Evolutionary conservation across 2,113 vertebrate genomes (phyloP), one percentile per base, ranked within the genome.

Genomic region (Ciconia boyciana): DNA sequence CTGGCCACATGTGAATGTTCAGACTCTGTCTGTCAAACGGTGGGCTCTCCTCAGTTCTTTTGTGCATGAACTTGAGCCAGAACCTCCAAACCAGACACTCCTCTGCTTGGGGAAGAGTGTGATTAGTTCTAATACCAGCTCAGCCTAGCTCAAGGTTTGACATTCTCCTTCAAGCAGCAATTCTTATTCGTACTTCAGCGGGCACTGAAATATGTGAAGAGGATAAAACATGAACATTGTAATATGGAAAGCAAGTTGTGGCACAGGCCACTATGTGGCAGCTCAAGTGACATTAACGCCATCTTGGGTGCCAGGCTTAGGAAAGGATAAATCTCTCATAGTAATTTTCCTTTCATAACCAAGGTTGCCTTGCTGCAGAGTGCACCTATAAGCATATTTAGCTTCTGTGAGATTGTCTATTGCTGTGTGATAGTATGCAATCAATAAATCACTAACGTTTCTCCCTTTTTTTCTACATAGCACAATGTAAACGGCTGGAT

Each of bases 401-500:
- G 39, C 31, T 75, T 66, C 44, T 43, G 36, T 83, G 80, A 66
- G n/a, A 22, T 39, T 65, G 64, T 52, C 49, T 88, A 2, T 55
- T 88, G 52, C 41, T 84, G 25, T 87, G 48, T 57, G 49, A 7
- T 58, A 51, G n/a, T 44, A 10, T n/a, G 64, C 17, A 49, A 32
- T 25, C 29, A 44, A 32, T 7, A 7, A 62, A 71, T 81, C 36
- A 28, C 52, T 90, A 31, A 84, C 5, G 15, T 78, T 74, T 84
- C 34, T 74, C 25, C n/a, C 22, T 18, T 82, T 87, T 76, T 72
- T 87, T 2, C 32, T 60, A 25, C 76, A 12, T 92, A 99, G 99
- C 96, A 34, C 99, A 99, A 86, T 99, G 99, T 95, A 99, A 98
- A 89, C 98, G 98, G 19, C 97, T 99, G 81, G 99, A 99, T 57